Conservation (phyloP, 1,140 invertebrate genomes). For the Aphelenchoides avenae region DNA sequence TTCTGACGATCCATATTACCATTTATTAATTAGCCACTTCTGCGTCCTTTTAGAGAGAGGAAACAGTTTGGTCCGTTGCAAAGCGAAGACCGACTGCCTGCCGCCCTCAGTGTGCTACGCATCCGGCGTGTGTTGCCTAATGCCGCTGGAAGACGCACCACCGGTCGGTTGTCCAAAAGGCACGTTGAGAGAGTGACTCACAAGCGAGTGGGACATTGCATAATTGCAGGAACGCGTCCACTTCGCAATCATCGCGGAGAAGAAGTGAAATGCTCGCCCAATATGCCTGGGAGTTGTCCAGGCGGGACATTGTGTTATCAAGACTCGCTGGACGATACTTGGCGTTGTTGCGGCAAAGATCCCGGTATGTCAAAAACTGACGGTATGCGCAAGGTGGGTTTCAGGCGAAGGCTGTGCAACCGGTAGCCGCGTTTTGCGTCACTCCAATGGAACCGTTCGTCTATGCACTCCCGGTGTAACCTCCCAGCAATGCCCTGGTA, state of each 20-base stretch:
- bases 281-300: constrained; percentile 25
- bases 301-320: constrained; percentile 31
- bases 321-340: constrained; percentile 22
- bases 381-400: constrained; percentile 6
- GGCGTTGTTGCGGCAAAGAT: constrained; percentile 32
- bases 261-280: constrained; percentile 25
- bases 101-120: constrained; percentile 36
- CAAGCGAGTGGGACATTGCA: not conserved
- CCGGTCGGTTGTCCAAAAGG: constrained; percentile 51
- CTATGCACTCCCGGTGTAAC: constrained; percentile 36
- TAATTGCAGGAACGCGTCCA: constrained; percentile 14
- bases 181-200: constrained; percentile 4
- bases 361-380: constrained; percentile 26
- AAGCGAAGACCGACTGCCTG: no score
- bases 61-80: no score
- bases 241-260: constrained; percentile 8
- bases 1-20: no score
- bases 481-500: constrained; percentile 29
- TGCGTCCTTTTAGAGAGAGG: no score
- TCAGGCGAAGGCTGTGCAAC: constrained; percentile 47
- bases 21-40: no score
- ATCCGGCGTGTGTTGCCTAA: constrained; percentile 31
- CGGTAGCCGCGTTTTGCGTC: constrained; percentile 27
- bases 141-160: constrained; percentile 39
- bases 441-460: constrained; percentile 19